Evolutionary conservation across 2,797 vertebrate genomes (phyloP).

Genomic region (Brachyrhaphis roseni): DNA sequence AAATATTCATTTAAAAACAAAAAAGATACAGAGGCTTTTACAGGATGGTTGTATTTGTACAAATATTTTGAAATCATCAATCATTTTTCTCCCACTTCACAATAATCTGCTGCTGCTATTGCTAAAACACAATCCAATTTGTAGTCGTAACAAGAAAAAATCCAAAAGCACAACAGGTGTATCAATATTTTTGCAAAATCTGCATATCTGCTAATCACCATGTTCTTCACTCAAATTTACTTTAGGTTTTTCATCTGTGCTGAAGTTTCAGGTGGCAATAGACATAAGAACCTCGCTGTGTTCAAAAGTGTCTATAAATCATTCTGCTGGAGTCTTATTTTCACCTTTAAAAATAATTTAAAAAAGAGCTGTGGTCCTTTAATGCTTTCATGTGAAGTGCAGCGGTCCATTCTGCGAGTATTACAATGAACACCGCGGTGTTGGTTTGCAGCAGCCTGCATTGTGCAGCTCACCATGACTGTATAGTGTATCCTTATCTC

Average conservation of each 20-base stretch:
- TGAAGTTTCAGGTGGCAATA: slow-evolving; percentile 8
- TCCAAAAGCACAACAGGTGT: neutral
- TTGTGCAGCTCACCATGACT: slow-evolving; percentile 49
- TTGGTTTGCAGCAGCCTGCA: slow-evolving; percentile 65
- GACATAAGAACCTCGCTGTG: slow-evolving; percentile 7
- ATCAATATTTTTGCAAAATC: neutral
- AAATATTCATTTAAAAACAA: neutral
- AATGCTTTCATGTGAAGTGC: slow-evolving; percentile 40
- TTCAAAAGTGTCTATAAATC: neutral
- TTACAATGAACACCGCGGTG: slow-evolving; percentile 61
- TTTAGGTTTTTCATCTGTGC: slow-evolving; percentile 20
- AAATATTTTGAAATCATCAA: neutral
- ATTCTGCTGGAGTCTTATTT: neutral
- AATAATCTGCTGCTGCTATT: neutral
- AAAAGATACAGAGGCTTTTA: neutral
- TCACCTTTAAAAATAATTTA: slow-evolving; percentile 9
- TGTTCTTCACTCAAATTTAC: slow-evolving; percentile 45
- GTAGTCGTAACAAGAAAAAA: neutral
- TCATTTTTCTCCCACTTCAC: neutral
- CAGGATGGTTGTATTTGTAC: neutral
- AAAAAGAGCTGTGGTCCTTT: slow-evolving; percentile 8
- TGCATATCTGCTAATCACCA: slow-evolving; percentile 52
- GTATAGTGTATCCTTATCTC: slow-evolving; percentile 78
- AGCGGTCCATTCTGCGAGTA: slow-evolving; percentile 66
- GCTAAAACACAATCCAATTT: neutral